phyloP scores from a whole-genome alignment of 2,888 invertebrate genomes.

The Ypsolopha scabrella region DNA sequence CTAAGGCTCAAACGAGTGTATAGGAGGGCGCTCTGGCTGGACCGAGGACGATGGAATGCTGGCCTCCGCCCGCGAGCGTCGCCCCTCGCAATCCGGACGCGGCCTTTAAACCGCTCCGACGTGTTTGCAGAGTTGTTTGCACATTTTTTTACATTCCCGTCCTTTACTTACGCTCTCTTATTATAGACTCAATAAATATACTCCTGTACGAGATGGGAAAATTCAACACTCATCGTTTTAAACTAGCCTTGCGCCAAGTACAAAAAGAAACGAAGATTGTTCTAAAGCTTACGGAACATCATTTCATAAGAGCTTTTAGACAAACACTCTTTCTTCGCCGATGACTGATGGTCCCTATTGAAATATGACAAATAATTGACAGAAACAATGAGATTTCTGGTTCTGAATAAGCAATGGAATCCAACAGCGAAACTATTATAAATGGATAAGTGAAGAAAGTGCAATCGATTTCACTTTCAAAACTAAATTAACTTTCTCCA shows the following conservation, averaged over 20 bases:
- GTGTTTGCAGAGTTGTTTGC: constrained; percentile 68
- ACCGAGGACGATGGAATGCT: constrained; percentile 12
- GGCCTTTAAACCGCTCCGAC: constrained; percentile 67
- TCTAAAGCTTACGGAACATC: too few relatives aligned
- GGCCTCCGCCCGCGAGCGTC: constrained; percentile 19
- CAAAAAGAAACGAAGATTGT: too few relatives aligned
- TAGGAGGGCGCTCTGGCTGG: constrained; percentile 11
- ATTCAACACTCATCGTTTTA: background rate
- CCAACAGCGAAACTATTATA: constrained; percentile 43
- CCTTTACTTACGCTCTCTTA: constrained; percentile 55
- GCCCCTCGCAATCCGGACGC: constrained; percentile 66
- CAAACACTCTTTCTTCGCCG: too few relatives aligned
- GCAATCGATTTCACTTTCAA: constrained; percentile 71
- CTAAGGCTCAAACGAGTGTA: too few relatives aligned
- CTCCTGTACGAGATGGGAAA: constrained; percentile 1
- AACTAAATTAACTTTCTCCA: constrained; percentile 70
- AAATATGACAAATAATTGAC: constrained; percentile 3
- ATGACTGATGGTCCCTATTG: constrained; percentile 1
- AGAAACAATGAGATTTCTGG: constrained; percentile 9
- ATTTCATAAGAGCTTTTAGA: background rate
- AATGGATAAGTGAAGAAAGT: constrained; percentile 66
- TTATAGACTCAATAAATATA: constrained; percentile 16
- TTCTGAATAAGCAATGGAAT: constrained; percentile 27
- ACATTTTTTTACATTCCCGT: constrained; percentile 67
- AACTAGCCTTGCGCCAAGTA: too few relatives aligned